Conservation (phyloP, 1,140 invertebrate species). For the Trachymyrmex cornetzi region DNA sequence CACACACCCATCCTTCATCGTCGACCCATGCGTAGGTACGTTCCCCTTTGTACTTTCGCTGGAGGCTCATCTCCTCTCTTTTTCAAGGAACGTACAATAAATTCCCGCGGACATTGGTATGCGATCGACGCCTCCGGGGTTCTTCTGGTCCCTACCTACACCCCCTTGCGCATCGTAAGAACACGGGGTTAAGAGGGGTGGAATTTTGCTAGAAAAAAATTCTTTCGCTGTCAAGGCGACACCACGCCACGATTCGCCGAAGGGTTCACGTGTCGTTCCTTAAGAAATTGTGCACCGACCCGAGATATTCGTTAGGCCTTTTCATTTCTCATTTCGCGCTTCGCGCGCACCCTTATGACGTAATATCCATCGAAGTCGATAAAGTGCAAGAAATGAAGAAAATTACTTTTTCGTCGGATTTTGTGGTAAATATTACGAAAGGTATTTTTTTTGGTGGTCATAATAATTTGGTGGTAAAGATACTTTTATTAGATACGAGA, state of each 20-base stretch:
- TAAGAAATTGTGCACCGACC: conserved; percentile 51
- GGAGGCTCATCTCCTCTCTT: conserved; percentile 61
- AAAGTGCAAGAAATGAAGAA: background rate
- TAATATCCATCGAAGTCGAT: background rate
- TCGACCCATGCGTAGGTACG: conserved; percentile 45
- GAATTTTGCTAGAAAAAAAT: conserved; percentile 58
- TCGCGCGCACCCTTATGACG: background rate
- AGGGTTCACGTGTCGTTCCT: conserved; percentile 44
- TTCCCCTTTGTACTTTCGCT: conserved; percentile 68
- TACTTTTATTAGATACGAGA: background rate
- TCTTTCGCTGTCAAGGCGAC: conserved; percentile 32
- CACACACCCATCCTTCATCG: conserved; percentile 67
- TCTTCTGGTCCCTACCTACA: conserved; percentile 56
- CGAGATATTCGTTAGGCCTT: conserved; percentile 70
- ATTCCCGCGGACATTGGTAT: conserved; percentile 81
- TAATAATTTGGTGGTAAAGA: background rate
- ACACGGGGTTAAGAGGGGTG: conserved; percentile 29
- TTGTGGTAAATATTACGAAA: background rate
- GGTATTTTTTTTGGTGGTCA: no score
- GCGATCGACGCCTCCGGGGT: conserved; percentile 74
- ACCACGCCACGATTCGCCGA: background rate
- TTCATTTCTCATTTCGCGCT: conserved; percentile 65
- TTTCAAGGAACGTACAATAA: conserved; percentile 74
- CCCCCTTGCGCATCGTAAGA: conserved; percentile 42
- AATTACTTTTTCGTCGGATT: conserved; percentile 4